Conservation (phyloP, 2,113 vertebrate species). For the Nothobranchius kuhntae region DNA sequence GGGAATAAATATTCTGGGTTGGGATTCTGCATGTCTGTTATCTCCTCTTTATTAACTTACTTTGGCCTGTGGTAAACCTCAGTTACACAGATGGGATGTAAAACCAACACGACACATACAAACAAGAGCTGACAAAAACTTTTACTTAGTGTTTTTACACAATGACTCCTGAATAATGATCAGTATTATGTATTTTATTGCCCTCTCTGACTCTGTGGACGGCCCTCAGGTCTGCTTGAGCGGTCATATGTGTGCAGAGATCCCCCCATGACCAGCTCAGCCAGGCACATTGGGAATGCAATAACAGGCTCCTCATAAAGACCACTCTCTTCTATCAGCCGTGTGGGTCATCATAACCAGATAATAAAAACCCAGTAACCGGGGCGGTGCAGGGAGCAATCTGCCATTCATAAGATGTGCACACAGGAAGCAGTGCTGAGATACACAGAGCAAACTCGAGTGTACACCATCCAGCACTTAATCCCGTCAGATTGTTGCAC, state of each 20-base stretch:
- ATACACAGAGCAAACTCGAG: constrained; percentile 46
- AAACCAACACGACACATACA: neutral
- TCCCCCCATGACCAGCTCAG: constrained; percentile 52
- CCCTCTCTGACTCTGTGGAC: constrained; percentile 28
- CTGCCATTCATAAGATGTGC: constrained; percentile 37
- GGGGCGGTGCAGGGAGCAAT: constrained; percentile 36
- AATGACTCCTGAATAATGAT: neutral
- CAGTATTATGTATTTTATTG: constrained; percentile 53
- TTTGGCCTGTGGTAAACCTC: constrained; percentile 37
- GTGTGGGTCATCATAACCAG: constrained; percentile 44
- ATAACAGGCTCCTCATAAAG: constrained; percentile 69
- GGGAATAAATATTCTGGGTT: constrained; percentile 22
- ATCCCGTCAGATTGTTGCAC: constrained; percentile 41
- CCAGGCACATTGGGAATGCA: constrained; percentile 59
- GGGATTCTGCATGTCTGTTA: constrained; percentile 30
- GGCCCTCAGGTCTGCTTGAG: constrained; percentile 60
- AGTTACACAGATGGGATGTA: no score
- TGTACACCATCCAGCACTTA: constrained; percentile 27
- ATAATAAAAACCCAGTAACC: constrained; percentile 57
- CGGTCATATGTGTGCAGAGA: constrained; percentile 66
- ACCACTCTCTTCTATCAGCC: constrained; percentile 38
- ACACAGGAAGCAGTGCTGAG: constrained; percentile 50
- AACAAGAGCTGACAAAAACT: neutral
- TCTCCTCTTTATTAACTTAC: constrained; percentile 25
- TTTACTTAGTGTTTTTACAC: neutral